phyloP scores from a whole-genome alignment of 2,113 vertebrate genomes.

The Bothrops jararaca region DNA sequence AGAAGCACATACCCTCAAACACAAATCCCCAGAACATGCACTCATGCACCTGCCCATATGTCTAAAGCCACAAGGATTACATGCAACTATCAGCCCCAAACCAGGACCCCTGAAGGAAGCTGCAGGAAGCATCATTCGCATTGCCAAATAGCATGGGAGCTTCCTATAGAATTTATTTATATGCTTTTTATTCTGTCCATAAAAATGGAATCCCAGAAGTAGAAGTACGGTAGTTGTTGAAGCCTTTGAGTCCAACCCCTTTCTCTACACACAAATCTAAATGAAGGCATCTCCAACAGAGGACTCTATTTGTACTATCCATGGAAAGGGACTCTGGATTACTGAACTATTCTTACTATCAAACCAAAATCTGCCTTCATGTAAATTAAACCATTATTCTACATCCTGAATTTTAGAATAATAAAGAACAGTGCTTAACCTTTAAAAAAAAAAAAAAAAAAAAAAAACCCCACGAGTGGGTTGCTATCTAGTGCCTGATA shows the following conservation, averaged over 20 bases:
- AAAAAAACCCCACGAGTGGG: too few relatives aligned
- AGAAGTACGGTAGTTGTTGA: neutral
- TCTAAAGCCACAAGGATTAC: neutral
- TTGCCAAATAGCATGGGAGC: neutral
- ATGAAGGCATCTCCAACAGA: neutral
- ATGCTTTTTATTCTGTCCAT: neutral
- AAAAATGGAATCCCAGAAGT: neutral
- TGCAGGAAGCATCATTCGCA: neutral
- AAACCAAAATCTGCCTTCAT: too few relatives aligned
- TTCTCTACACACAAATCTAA: neutral
- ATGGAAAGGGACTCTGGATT: too few relatives aligned
- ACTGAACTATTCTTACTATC: too few relatives aligned
- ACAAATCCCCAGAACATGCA: neutral
- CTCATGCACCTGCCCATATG: neutral
- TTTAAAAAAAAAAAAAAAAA: too few relatives aligned
- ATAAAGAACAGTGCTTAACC: too few relatives aligned
- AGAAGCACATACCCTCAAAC: neutral
- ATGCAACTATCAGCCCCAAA: neutral
- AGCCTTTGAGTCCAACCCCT: neutral
- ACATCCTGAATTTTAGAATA: too few relatives aligned
- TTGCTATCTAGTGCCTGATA: too few relatives aligned
- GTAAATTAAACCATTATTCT: too few relatives aligned
- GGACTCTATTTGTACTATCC: too few relatives aligned
- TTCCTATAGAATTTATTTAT: neutral
- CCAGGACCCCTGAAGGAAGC: neutral